Evolutionary conservation across 2,797 vertebrate genomes (phyloP).

Genomic region (Poecilia gillii): DNA sequence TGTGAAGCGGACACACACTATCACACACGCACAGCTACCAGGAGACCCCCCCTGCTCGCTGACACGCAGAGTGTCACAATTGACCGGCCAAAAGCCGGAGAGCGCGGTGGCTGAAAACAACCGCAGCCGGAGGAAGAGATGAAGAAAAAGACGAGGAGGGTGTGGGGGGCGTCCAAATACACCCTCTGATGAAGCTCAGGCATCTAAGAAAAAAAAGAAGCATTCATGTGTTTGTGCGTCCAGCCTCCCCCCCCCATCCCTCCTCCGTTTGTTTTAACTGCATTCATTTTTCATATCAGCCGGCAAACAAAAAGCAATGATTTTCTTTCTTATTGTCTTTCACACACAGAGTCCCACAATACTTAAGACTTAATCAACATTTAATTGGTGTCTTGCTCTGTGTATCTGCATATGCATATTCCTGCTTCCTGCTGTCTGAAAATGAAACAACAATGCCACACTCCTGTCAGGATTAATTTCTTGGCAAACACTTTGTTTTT

Average conservation of each 20-base stretch:
- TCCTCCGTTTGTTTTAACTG: conserved; percentile 59
- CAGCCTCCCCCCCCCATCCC: neutral
- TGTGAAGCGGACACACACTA: conserved; percentile 87
- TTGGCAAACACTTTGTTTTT: conserved; percentile 75
- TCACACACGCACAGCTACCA: conserved; percentile 74
- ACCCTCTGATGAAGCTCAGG: conserved; percentile 60
- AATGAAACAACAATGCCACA: conserved; percentile 76
- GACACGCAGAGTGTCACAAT: conserved; percentile 93
- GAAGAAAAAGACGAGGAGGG: neutral
- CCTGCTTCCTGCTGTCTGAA: conserved; percentile 67
- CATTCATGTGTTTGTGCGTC: conserved; percentile 21
- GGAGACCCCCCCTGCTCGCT: conserved; percentile 85
- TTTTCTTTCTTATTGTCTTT: conserved; percentile 55
- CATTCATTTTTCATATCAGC: conserved; percentile 67
- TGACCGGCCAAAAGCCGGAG: conserved; percentile 87
- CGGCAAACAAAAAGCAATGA: conserved; percentile 28
- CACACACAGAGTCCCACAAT: conserved; percentile 71
- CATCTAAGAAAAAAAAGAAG: conserved; percentile 44
- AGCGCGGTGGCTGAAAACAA: conserved; percentile 79
- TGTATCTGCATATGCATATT: conserved; percentile 82
- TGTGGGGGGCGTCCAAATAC: conserved; percentile 40
- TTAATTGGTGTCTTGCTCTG: conserved; percentile 81
- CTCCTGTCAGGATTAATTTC: conserved; percentile 82
- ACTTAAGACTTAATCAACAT: conserved; percentile 83
- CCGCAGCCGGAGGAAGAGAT: conserved; percentile 46